Base-by-base conservation (phyloP, 2,888 invertebrate species). In the Orthosia cruda region DNA sequence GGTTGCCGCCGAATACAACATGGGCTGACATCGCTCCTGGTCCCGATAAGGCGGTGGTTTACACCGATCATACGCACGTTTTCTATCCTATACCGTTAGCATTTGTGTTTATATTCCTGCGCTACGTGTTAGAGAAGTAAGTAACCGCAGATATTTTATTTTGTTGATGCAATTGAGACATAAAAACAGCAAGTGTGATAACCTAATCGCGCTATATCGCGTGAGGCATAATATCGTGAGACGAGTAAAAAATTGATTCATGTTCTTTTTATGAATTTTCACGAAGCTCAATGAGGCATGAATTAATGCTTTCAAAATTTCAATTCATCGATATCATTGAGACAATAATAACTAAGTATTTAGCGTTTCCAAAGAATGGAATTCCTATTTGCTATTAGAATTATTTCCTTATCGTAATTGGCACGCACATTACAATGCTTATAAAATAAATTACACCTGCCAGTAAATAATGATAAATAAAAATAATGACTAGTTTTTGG, bases 1-100 rank as follows among this genome's bases (percentile, higher is more conserved):
- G 99, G 99, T 97, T 99, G 90, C 99, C 99, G 87, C 98, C 98
- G 81, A 99, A 99, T 94, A 97, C 97, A 85, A 98, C 98, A 89
- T 99, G 99, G 99, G 97, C 97, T 80, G 98, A 99, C 92, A 97
- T 99, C 78, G 97, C 98, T 89, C 98, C 99, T 69, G 98, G 97
- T 77, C 97, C 98, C 73, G 97, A 97, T 88, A 98, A 98, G 92
- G 97, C 97, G 87, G 97, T 98, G 81, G 97, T 97, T 86, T 98
- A 98, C 95, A 98, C 98, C 74, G 97, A 99, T 92, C 97, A 98
- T 93, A 97, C 97, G 91, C 98, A 99, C 97, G 97, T 99, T 89
- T 97, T 98, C 89, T 98, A 97, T 95, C 98, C 99, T 70, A 96
- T 99, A 94, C 98, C 98, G 77, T 97, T 99, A 97, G 99, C 99